A percentile compares a stretch with the other conserved stretches of the same genome.
Conservation (phyloP, 2,113 vertebrate species). For the Leptobrachium ailaonicum region DNA sequence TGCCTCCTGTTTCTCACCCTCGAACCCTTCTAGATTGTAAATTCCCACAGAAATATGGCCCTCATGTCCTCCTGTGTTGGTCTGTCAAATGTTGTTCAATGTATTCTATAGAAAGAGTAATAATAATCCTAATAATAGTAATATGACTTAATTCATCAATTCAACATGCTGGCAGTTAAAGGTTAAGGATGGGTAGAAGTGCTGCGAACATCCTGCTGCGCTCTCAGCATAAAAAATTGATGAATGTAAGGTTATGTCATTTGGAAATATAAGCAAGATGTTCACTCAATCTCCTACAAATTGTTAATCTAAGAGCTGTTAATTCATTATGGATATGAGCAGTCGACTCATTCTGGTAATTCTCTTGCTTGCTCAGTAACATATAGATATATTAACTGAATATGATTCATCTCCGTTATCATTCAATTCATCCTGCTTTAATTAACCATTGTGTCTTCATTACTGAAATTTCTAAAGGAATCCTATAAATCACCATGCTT, state of each 20-base stretch:
- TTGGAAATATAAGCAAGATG: neutral
- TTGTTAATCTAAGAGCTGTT: neutral
- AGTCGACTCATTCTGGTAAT: neutral
- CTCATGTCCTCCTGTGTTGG: too few relatives aligned
- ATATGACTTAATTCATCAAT: too few relatives aligned
- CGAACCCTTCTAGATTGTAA: too few relatives aligned
- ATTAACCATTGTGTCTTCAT: constrained; percentile 33
- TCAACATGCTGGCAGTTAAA: neutral
- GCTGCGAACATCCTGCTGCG: neutral
- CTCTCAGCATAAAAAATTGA: neutral
- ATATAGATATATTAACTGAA: neutral
- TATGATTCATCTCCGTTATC: constrained; percentile 29
- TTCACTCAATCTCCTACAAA: neutral
- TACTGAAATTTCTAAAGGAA: neutral
- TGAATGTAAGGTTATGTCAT: neutral
- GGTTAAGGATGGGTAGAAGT: neutral
- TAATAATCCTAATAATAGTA: too few relatives aligned
- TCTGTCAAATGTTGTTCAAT: too few relatives aligned
- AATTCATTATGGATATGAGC: constrained; percentile 13
- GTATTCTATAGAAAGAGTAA: too few relatives aligned
- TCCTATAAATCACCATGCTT: constrained; percentile 16
- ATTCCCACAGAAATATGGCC: too few relatives aligned
- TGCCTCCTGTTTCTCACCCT: too few relatives aligned
- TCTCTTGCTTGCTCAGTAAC: neutral
- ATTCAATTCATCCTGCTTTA: constrained; percentile 19